phyloP scores from a whole-genome alignment of 2,888 invertebrate species.

The Ennomos erosarius region DNA sequence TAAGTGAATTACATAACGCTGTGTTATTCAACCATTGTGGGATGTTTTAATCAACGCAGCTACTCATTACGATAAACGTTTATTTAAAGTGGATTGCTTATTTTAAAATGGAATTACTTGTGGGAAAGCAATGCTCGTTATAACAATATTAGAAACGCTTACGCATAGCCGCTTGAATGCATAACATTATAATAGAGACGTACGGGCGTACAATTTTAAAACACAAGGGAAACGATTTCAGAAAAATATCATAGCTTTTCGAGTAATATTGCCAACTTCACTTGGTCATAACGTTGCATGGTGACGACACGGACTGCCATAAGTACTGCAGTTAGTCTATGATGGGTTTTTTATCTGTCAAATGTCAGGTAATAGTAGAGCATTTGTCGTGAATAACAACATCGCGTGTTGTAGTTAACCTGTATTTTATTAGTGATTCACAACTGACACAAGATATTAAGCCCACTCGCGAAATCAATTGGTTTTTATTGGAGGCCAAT shows the following conservation, averaged over 20 bases:
- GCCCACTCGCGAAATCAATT: constrained; percentile 39
- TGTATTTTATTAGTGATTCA: constrained; percentile 40
- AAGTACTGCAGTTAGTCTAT: no score
- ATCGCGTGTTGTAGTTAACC: constrained; percentile 38
- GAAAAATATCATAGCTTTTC: no score
- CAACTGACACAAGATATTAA: constrained; percentile 42
- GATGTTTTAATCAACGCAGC: constrained; percentile 45
- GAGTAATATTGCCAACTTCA: no score
- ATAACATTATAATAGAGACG: no score
- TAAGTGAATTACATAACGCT: constrained; percentile 60
- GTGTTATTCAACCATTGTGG: constrained; percentile 58
- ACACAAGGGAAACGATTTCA: no score
- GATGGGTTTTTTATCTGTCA: constrained; percentile 26
- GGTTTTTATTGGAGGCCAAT: constrained; percentile 37
- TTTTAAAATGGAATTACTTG: constrained; percentile 21
- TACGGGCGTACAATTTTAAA: no score
- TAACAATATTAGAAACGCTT: neutral
- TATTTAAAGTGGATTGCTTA: constrained; percentile 29
- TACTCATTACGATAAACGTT: constrained; percentile 51
- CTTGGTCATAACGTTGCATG: no score
- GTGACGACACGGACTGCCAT: no score
- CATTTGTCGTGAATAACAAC: constrained; percentile 33
- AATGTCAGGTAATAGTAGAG: constrained; percentile 3
- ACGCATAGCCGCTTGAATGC: no score
- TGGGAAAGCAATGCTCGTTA: constrained; percentile 25